Conservation (phyloP, 2,888 invertebrate genomes). For the Lapara coniferarum region DNA sequence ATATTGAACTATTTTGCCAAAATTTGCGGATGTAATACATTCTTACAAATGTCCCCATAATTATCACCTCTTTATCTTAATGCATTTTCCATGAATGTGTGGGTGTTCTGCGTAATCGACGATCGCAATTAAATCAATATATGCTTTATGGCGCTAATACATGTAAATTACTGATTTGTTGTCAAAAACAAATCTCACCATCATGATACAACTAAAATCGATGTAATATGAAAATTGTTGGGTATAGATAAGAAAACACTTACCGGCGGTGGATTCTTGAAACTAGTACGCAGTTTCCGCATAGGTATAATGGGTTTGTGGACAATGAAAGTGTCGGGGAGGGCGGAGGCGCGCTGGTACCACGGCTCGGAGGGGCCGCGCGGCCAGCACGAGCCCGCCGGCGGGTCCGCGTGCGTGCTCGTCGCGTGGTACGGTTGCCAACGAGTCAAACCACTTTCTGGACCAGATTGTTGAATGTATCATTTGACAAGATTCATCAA, state of each 20-base stretch:
- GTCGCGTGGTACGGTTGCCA: conserved; percentile 73
- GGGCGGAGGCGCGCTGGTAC: conserved; percentile 66
- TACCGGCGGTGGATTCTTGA: conserved; percentile 57
- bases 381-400: conserved; percentile 62
- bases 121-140: too few relatives aligned
- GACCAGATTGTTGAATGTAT: too few relatives aligned
- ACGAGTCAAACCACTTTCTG: conserved; percentile 73
- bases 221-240: too few relatives aligned
- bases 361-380: conserved; percentile 65
- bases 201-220: too few relatives aligned
- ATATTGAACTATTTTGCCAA: neutral
- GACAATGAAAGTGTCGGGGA: conserved; percentile 55
- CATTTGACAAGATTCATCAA: too few relatives aligned
- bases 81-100: conserved; percentile 8
- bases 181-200: too few relatives aligned
- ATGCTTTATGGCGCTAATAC: too few relatives aligned
- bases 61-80: conserved; percentile 16
- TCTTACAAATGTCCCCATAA: neutral
- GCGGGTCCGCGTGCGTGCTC: conserved; percentile 60
- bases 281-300: conserved; percentile 57
- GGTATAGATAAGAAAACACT: conserved; percentile 30
- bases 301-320: conserved; percentile 69
- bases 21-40: neutral
- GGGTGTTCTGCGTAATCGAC: neutral
- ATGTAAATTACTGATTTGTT: too few relatives aligned